phyloP scores from a whole-genome alignment of 2,888 invertebrate genomes.

The Epirrita christyi region DNA sequence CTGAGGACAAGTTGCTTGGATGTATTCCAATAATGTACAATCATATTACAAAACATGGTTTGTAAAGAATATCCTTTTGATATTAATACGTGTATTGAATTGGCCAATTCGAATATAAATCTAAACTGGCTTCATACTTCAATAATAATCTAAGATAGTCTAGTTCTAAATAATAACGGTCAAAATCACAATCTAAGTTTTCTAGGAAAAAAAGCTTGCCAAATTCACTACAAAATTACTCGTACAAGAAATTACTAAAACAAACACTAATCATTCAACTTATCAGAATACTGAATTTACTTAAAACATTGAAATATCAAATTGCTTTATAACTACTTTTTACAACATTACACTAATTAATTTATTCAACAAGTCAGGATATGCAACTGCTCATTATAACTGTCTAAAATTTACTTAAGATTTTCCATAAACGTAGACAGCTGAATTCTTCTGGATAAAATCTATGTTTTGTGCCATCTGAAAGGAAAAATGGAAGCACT shows the following conservation, averaged over 20 bases:
- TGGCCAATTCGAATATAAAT: conserved; percentile 32
- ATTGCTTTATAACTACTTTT: conserved; percentile 67
- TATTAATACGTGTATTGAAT: conserved; percentile 29
- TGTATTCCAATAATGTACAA: conserved; percentile 30
- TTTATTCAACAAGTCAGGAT: conserved; percentile 65
- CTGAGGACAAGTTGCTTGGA: conserved; percentile 62
- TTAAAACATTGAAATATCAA: conserved; percentile 69
- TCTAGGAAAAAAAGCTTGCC: conserved; percentile 55
- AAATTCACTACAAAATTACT: conserved; percentile 69
- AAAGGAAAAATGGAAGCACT: conserved; percentile 55
- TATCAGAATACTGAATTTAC: conserved; percentile 78
- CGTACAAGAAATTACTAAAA: conserved; percentile 67
- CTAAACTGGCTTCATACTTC: conserved; percentile 34
- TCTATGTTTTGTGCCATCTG: conserved; percentile 61
- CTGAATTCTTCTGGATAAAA: conserved; percentile 38
- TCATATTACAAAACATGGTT: conserved; percentile 16
- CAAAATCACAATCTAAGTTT: conserved; percentile 55
- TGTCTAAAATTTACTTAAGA: conserved; percentile 51
- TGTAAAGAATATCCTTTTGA: conserved; percentile 6
- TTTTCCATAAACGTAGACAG: conserved; percentile 38
- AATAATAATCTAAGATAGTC: conserved; percentile 43
- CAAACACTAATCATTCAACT: conserved; percentile 65
- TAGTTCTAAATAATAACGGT: conserved; percentile 39
- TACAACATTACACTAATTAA: conserved; percentile 73
- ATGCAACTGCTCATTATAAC: conserved; percentile 78